Conservation (phyloP, 2,888 invertebrate genomes). For the Leptinotarsa tumamoca region DNA sequence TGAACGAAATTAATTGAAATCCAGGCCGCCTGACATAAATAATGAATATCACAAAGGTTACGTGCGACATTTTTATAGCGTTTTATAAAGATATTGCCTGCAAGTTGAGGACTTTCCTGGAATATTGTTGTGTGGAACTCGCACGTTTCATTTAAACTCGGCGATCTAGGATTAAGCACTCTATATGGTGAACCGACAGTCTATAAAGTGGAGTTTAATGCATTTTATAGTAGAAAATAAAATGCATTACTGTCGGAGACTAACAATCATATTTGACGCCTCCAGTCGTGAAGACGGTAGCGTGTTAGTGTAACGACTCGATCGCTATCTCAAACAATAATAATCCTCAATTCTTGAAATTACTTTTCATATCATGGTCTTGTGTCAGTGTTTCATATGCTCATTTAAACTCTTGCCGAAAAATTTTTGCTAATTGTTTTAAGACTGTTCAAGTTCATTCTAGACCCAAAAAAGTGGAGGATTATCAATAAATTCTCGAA, state of each 20-base stretch:
- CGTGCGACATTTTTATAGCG: constrained; percentile 34
- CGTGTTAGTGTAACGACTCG: no score
- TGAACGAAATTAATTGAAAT: constrained; percentile 36
- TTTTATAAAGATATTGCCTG: constrained; percentile 31
- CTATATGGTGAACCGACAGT: constrained; percentile 2
- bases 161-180: background rate
- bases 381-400: no score
- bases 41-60: constrained; percentile 33
- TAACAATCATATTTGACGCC: no score
- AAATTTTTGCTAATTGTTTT: no score
- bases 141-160: constrained; percentile 8
- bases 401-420: no score
- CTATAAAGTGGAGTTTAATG: constrained; percentile 1
- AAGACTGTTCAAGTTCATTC: no score
- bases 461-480: no score
- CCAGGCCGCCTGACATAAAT: constrained; percentile 32
- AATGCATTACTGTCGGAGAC: background rate
- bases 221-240: background rate
- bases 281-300: no score
- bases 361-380: no score
- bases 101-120: constrained; percentile 17
- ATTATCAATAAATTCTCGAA: no score
- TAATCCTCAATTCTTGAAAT: background rate
- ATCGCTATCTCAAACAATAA: background rate
- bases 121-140: constrained; percentile 9